Percentiles rank a stretch among this genome's conserved stretches.
Evolutionary conservation across 2,113 vertebrate genomes (phyloP).

Genomic region (Elachura formosa): DNA sequence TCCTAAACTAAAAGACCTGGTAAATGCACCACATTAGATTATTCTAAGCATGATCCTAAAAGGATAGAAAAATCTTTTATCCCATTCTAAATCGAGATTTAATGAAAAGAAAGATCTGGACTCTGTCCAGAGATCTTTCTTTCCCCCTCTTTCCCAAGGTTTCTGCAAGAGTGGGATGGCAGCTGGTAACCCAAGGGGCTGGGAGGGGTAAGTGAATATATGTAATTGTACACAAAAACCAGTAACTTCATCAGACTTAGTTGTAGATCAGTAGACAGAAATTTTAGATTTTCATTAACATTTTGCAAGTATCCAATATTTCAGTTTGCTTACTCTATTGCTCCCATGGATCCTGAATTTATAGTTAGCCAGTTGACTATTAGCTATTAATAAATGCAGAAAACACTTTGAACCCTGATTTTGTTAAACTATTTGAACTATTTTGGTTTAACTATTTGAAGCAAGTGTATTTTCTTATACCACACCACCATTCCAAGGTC

Average conservation of each 20-base stretch:
- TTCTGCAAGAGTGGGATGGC: rapidly evolving
- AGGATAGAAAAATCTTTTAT: not conserved
- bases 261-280: not conserved
- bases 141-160: not conserved
- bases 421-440: not conserved
- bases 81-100: not conserved
- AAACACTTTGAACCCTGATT: not conserved
- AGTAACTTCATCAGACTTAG: not conserved
- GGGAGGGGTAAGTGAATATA: rapidly evolving
- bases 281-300: not conserved
- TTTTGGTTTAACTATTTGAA: not conserved
- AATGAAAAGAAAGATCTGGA: too few relatives aligned
- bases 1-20: not conserved
- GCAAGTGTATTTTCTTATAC: not conserved
- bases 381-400: not conserved
- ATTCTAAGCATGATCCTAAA: not conserved
- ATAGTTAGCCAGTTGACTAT: not conserved
- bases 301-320: not conserved
- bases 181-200: not conserved
- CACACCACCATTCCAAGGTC: not conserved
- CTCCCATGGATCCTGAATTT: not conserved
- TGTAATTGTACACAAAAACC: rapidly evolving
- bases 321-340: not conserved
- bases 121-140: not conserved
- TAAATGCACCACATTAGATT: not conserved